Evolutionary conservation across 2,888 invertebrate genomes (phyloP).

Genomic region (Drosophila kokeensis): DNA sequence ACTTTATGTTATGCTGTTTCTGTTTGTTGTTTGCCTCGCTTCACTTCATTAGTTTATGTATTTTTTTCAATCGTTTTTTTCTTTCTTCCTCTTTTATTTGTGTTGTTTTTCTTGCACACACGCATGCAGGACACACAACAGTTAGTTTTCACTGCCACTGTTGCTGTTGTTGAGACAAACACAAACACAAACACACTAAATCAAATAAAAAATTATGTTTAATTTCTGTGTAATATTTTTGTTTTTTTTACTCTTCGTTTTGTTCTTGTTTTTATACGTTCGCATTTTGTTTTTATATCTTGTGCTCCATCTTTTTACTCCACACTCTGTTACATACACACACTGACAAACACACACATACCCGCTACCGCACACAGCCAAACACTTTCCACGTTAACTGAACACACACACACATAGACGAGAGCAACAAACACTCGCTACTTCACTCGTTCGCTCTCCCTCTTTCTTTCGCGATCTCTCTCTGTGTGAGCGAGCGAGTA

Average conservation of each 20-base stretch:
- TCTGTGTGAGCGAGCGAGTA: slow-evolving; percentile 47
- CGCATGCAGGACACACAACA: slow-evolving; percentile 49
- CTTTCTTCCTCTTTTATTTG: slow-evolving; percentile 25
- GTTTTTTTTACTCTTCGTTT: slow-evolving; percentile 4
- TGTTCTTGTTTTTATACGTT: slow-evolving; percentile 37
- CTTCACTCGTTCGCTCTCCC: slow-evolving; percentile 55
- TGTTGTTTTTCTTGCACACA: slow-evolving; percentile 59
- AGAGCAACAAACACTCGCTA: slow-evolving; percentile 50
- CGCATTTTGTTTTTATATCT: slow-evolving; percentile 69
- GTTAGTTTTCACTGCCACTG: slow-evolving; percentile 47
- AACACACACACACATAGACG: slow-evolving; percentile 30
- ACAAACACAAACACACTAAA: slow-evolving; percentile 32
- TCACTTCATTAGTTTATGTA: slow-evolving; percentile 59
- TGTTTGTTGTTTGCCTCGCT: slow-evolving; percentile 35
- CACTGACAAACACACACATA: slow-evolving; percentile 14
- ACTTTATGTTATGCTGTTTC: slow-evolving; percentile 55
- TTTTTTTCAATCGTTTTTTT: slow-evolving; percentile 33
- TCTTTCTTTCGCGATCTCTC: slow-evolving; percentile 28
- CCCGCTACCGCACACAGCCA: slow-evolving; percentile 31
- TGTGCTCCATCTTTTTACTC: slow-evolving; percentile 71
- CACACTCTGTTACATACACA: slow-evolving; percentile 53
- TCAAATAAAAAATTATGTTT: slow-evolving; percentile 20
- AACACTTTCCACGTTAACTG: slow-evolving; percentile 66
- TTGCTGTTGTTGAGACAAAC: slow-evolving; percentile 4
- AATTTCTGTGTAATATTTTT: slow-evolving; percentile 14